Evolutionary conservation across 2,888 invertebrate genomes (phyloP).

Genomic region (Dryocosmus kuriphilus): DNA sequence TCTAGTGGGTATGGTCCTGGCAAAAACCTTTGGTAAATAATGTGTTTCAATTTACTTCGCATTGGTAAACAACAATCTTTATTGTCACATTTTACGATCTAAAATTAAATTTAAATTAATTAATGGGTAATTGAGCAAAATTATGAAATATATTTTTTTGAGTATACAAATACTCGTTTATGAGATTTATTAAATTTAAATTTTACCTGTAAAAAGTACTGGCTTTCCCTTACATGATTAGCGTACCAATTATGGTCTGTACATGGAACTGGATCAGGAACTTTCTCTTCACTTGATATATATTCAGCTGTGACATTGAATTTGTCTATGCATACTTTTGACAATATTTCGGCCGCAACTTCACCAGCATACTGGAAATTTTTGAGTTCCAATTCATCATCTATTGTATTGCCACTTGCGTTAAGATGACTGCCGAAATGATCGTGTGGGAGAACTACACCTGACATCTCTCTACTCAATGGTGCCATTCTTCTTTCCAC

Average conservation of each 20-base stretch:
- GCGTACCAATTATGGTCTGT: slow-evolving; percentile 38
- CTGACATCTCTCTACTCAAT: slow-evolving; percentile 61
- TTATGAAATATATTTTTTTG: background rate
- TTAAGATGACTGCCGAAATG: slow-evolving; percentile 67
- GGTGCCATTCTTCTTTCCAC: slow-evolving; percentile 67
- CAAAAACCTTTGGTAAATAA: slow-evolving; percentile 35
- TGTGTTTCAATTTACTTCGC: slow-evolving; percentile 25
- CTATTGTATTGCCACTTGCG: too few relatives aligned
- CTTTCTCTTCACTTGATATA: slow-evolving; percentile 24
- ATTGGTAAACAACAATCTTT: slow-evolving; percentile 27
- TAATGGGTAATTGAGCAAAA: background rate
- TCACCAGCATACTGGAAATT: slow-evolving; percentile 71
- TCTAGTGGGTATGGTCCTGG: slow-evolving; percentile 33
- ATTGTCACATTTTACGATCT: slow-evolving; percentile 43
- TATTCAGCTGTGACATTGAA: slow-evolving; percentile 52
- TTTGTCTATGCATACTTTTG: slow-evolving; percentile 61
- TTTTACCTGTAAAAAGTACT: too few relatives aligned
- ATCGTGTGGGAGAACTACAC: slow-evolving; percentile 65
- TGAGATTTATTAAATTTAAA: background rate
- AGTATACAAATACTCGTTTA: background rate
- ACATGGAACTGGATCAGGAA: background rate
- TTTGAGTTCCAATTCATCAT: slow-evolving; percentile 63
- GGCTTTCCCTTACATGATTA: slow-evolving; percentile 45
- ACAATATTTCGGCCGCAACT: slow-evolving; percentile 68
- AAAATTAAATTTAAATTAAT: background rate